Evolutionary conservation across 2,797 vertebrate species (phyloP), one percentile per base, ranked within the genome.

Genomic region (Xenentodon cancila): DNA sequence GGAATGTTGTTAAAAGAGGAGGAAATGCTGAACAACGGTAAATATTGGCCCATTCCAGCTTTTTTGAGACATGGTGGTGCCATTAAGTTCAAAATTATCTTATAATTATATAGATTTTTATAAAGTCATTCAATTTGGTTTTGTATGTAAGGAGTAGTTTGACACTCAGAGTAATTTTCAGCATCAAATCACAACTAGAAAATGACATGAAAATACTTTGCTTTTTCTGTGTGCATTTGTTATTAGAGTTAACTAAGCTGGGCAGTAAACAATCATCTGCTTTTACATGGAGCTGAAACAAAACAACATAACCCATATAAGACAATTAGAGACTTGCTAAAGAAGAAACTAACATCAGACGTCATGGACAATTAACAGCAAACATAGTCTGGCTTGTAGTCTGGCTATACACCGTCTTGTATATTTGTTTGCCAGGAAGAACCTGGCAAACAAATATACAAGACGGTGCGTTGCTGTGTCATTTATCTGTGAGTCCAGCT

Each of bases 401-500:
- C n/a, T n/a, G n/a, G n/a, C n/a, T n/a, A n/a, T n/a, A n/a, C n/a
- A n/a, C n/a, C n/a, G n/a, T n/a, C 71, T 32, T 19, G 34, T n/a
- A n/a, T n/a, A 59, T 73, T 40, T 40, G 7, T 40, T 40, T 40
- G 37, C 13, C 37, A 40, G n/a, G n/a, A n/a, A 8, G 13, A 4
- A 15, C 13, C 16, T 40, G 3, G 4, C 12, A 32, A 53, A 66
- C 44, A 37, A 9, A 62, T 34, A 51, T 9, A 62, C 65, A 59
- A 21, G 27, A 19, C 1, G 69, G 25, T 52, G 45, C 42, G 73
- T 73, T 85, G 70, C 61, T 71, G 53, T 73, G 73, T 25, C 21
- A 60, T 77, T 58, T 0, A 0, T 1, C 0, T 0, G 1, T 15
- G 34, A 0, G 47, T 63, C 84, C 92, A 92, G 73, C 16, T 15